Evolutionary conservation across 2,113 vertebrate species (phyloP).

Genomic region (Gymnocephalus cernua): DNA sequence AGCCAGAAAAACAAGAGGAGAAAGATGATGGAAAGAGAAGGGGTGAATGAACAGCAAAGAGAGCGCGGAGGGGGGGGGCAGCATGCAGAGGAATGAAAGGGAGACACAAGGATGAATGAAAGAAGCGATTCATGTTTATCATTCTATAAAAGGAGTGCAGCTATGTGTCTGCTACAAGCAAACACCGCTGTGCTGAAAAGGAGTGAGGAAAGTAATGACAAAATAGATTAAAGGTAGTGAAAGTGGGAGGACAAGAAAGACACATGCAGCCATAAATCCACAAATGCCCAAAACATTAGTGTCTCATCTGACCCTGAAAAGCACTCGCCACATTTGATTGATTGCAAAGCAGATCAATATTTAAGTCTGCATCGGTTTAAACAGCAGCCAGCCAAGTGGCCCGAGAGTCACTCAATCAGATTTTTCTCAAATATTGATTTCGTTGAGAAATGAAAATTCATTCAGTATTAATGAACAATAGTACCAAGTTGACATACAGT

Average conservation of each 20-base stretch:
- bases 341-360: constrained; percentile 62
- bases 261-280: constrained; percentile 57
- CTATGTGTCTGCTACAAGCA: neutral
- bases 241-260: constrained; percentile 37
- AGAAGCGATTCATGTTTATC: neutral
- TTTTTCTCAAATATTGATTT: constrained; percentile 8
- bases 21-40: constrained; percentile 11
- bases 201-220: neutral
- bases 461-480: neutral
- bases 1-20: constrained; percentile 1
- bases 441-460: neutral
- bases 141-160: constrained; percentile 5
- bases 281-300: constrained; percentile 49
- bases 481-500: neutral
- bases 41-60: neutral
- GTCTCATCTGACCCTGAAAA: constrained; percentile 63
- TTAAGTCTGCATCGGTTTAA: constrained; percentile 35
- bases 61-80: neutral
- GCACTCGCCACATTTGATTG: constrained; percentile 54
- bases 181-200: neutral
- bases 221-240: constrained; percentile 29
- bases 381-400: constrained; percentile 30
- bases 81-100: neutral
- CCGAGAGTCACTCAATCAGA: neutral
- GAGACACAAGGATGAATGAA: constrained; percentile 16